Conservation (phyloP, 2,113 vertebrate species). For the Acanthochromis polyacanthus region DNA sequence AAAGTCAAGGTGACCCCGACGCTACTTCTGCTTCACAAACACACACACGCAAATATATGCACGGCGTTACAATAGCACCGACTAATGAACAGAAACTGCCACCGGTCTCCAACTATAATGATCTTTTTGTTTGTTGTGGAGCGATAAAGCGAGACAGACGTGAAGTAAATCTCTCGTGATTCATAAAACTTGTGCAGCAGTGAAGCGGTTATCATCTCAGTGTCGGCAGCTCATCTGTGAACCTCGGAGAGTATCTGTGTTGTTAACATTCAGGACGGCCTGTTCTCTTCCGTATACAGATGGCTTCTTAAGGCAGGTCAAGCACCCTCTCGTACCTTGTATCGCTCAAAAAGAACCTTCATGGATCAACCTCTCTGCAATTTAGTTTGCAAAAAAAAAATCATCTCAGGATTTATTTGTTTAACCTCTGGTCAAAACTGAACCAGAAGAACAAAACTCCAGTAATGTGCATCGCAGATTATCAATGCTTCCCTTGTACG, state of each 20-base stretch:
- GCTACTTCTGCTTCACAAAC: constrained; percentile 8
- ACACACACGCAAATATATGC: neutral
- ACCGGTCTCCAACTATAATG: neutral
- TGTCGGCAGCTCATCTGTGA: constrained; percentile 19
- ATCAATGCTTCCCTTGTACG: neutral
- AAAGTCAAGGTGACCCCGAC: constrained; percentile 69
- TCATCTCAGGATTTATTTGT: neutral
- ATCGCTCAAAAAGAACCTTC: constrained; percentile 26
- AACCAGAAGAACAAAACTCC: neutral
- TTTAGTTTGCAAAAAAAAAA: neutral
- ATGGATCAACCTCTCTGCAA: constrained; percentile 5
- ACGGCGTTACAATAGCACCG: neutral
- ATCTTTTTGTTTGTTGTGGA: neutral
- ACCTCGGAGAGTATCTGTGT: constrained; percentile 18
- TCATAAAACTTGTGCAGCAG: constrained; percentile 6
- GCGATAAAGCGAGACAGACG: neutral
- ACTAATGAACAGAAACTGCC: constrained; percentile 10
- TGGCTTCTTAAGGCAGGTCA: constrained; percentile 37
- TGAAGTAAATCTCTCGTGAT: constrained; percentile 1
- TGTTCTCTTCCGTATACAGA: constrained; percentile 42
- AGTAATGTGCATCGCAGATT: neutral
- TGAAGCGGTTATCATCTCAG: constrained; percentile 3
- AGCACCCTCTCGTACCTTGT: constrained; percentile 19
- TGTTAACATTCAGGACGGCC: constrained; percentile 28
- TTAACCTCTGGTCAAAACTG: neutral